These are phyloP conservation scores for Sebastes minor DNA, from an alignment of 2,797 vertebrate genomes.

Conservation along the genomic window DNA sequence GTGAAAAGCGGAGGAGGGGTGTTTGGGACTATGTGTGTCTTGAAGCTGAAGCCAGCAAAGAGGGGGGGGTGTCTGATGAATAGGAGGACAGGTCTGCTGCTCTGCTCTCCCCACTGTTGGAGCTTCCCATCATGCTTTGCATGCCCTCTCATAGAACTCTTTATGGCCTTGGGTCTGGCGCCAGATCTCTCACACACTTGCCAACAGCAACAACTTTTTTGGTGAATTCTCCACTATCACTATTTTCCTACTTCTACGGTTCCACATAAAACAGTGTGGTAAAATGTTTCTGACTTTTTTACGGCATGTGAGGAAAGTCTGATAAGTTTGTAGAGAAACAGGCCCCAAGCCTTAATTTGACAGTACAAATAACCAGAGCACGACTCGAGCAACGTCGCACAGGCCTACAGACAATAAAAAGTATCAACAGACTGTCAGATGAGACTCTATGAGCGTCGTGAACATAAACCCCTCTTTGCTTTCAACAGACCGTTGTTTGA, in stretches of 20 bases:
- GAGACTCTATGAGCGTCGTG: slow-evolving; percentile 27
- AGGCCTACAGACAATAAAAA: slow-evolving; percentile 50
- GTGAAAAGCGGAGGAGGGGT: slow-evolving; percentile 79
- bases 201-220: slow-evolving; percentile 68
- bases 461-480: slow-evolving; percentile 52
- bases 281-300: slow-evolving; percentile 41
- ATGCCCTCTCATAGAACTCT: slow-evolving; percentile 66
- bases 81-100: slow-evolving; percentile 61
- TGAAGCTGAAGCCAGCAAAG: slow-evolving; percentile 19
- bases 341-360: slow-evolving; percentile 48
- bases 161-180: slow-evolving; percentile 68
- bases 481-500: slow-evolving; percentile 51
- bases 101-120: slow-evolving; percentile 48
- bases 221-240: slow-evolving; percentile 49
- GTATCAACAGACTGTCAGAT: slow-evolving; percentile 52
- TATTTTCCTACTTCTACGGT: slow-evolving; percentile 46
- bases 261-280: slow-evolving; percentile 35
- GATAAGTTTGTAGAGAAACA: slow-evolving; percentile 16
- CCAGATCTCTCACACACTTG: slow-evolving; percentile 69
- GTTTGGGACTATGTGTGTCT: slow-evolving; percentile 55
- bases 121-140: slow-evolving; percentile 79
- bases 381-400: slow-evolving; percentile 4
- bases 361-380: slow-evolving; percentile 39
- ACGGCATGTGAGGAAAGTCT: slow-evolving; percentile 14
- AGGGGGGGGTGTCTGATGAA: slow-evolving; percentile 50